Evolutionary conservation across 2,113 vertebrate genomes (phyloP), one percentile per base, ranked within the genome.

Genomic region (Deroptyus accipitrinus): DNA sequence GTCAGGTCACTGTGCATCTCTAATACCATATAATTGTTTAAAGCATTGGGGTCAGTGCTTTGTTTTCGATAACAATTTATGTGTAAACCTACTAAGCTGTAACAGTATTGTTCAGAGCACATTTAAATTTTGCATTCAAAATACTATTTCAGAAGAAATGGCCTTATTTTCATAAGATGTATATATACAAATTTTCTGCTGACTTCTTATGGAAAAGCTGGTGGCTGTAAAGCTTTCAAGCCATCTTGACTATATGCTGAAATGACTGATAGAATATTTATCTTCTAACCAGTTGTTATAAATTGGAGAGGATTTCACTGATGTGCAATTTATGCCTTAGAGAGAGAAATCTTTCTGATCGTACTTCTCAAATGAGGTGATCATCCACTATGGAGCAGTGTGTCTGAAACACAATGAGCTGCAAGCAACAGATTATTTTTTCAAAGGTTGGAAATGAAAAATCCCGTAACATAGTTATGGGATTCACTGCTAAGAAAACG

Each of bases 281-380:
- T 96, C 74, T 94, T 89, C 77, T 70, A 95, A 69, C 33, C 59
- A 69, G 51, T 61, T 92, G 68, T 91, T 90, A 61, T 72, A 80
- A 90, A 73, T 66, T 76, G 57, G 48, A 76, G 41, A 68, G 57
- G 35, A 68, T 93, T 96, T 92, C 87, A 84, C 81, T 83, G 82
- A 84, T 86, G 49, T 83, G 78, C 51, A 68, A 70, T 85, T 62
- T 90, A 77, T 76, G 69, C 68, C 67, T 94, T 91, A 83, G 86
- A 94, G 42, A 67, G 59, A 28, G 55, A 85, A 84, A 72, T 82
- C 73, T 83, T 87, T 81, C 90, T 77, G 80, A 90, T 87, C 89
- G 91, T 80, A 75, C 67, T 94, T 94, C 94, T 85, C 27, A 86
- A 67, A 70, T 39, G 63, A 87, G 28, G 68, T 79, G 68, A 83